Evolutionary conservation across 2,113 vertebrate species (phyloP).

Genomic region (Odontesthes bonariensis): DNA sequence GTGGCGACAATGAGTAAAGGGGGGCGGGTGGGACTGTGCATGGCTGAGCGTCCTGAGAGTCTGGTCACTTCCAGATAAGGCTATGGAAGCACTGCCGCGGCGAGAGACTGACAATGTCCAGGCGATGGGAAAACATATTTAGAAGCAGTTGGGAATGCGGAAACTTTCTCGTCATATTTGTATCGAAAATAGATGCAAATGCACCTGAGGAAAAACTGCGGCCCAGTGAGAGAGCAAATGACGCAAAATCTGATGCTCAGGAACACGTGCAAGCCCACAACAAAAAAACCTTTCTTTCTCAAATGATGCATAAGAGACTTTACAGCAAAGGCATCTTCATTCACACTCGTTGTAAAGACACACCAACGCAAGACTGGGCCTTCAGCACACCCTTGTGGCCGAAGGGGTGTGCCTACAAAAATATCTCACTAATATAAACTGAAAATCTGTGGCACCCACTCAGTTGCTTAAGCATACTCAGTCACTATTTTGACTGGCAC

Average conservation of each 20-base stretch:
- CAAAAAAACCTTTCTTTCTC: neutral
- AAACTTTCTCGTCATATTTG: slow-evolving; percentile 46
- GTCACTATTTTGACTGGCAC: neutral
- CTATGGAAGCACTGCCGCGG: slow-evolving; percentile 57
- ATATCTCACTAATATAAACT: slow-evolving; percentile 19
- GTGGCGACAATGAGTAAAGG: slow-evolving; percentile 56
- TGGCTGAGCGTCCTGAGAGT: slow-evolving; percentile 60
- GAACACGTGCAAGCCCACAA: neutral
- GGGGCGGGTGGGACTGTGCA: slow-evolving; percentile 24
- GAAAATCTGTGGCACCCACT: neutral
- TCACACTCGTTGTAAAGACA: slow-evolving; percentile 2
- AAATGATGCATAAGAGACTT: neutral
- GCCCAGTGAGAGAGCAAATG: neutral
- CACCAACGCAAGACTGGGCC: neutral
- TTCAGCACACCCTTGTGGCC: slow-evolving; percentile 74
- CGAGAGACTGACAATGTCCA: slow-evolving; percentile 70
- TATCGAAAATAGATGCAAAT: slow-evolving; percentile 1
- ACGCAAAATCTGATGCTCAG: neutral
- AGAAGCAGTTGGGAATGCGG: slow-evolving; percentile 23
- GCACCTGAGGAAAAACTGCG: neutral
- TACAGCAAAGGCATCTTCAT: neutral
- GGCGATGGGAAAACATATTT: slow-evolving; percentile 55
- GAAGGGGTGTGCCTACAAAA: slow-evolving; percentile 53
- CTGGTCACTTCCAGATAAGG: slow-evolving; percentile 79
- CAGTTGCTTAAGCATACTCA: neutral